These are phyloP conservation scores for Diadegma fenestrale DNA, from an alignment of 2,888 invertebrate genomes.

Conservation along the genomic window DNA sequence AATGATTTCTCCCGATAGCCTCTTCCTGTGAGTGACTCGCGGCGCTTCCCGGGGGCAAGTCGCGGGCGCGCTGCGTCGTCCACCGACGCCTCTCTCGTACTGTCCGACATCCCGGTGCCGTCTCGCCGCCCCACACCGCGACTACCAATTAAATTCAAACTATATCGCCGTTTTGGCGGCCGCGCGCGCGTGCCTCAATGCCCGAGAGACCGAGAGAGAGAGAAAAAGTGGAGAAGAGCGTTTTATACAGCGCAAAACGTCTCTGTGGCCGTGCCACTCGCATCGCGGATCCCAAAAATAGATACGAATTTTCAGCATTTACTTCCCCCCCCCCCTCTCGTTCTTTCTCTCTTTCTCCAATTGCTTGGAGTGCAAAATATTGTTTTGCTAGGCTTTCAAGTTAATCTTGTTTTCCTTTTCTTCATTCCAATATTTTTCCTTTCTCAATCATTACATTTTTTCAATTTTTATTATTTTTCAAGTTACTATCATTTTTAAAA, in stretches of 20 bases:
- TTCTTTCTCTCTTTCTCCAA: too few relatives aligned
- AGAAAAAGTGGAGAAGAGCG: constrained; percentile 6
- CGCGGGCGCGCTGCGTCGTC: constrained; percentile 78
- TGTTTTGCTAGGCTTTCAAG: too few relatives aligned
- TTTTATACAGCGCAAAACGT: constrained; percentile 41
- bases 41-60: constrained; percentile 68
- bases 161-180: background rate
- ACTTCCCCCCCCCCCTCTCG: constrained; percentile 48
- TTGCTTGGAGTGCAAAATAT: too few relatives aligned
- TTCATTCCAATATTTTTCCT: too few relatives aligned
- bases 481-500: too few relatives aligned
- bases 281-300: constrained; percentile 80
- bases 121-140: constrained; percentile 66
- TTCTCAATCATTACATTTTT: too few relatives aligned
- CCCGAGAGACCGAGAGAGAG: background rate
- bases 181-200: background rate
- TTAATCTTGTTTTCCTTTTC: too few relatives aligned
- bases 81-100: constrained; percentile 83
- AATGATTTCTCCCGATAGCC: constrained; percentile 37
- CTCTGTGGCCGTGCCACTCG: constrained; percentile 64
- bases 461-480: too few relatives aligned
- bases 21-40: constrained; percentile 71
- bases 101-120: constrained; percentile 74
- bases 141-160: constrained; percentile 62
- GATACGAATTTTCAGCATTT: constrained; percentile 79